Evolutionary conservation across 2,888 invertebrate genomes (phyloP), one percentile per base, ranked within the genome.

Genomic region (Limenitis camilla): DNA sequence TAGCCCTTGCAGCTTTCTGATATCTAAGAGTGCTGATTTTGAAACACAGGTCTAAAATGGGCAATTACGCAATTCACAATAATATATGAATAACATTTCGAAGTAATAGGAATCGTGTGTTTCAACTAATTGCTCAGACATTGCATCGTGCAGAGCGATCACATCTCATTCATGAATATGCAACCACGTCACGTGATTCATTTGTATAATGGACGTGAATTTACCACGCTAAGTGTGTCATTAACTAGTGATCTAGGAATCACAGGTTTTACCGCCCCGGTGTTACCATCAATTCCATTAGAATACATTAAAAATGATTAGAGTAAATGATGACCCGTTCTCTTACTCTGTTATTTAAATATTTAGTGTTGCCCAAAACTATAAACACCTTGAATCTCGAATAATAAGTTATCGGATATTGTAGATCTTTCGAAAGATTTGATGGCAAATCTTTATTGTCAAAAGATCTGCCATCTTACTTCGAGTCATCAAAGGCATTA

Each of bases 1-100:
- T 60, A 62, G 55, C 59, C 56, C 35, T 56, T 53, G 55, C 52
- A 49, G 55, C 35, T 46, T n/a, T n/a, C n/a, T n/a, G n/a, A n/a
- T n/a, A n/a, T n/a, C 10, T 35, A 35, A 9, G n/a, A 5, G n/a
- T 35, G 10, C 9, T 35, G 5, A 35, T n/a, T n/a, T n/a, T 9
- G 10, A 35, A 35, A n/a, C 6, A 35, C 9, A 9, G 35, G 5
- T 5, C 5, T 35, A 35, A 10, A 35, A 5, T 35, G 35, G 10
- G 35, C 10, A 10, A 10, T 36, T 10, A 5, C 29, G 29, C 10
- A 30, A 30, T 10, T 29, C 29, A 29, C 11, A 36, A 36, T 29
- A 29, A 6, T 4, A 8, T 11, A 36, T 9, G 9, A 29, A 28
- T 29, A 38, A 8, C 5, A 11, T n/a, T 45, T 29, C 1, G 6